Conservation (phyloP, 2,888 invertebrate species). For the Aethes cnicana region DNA sequence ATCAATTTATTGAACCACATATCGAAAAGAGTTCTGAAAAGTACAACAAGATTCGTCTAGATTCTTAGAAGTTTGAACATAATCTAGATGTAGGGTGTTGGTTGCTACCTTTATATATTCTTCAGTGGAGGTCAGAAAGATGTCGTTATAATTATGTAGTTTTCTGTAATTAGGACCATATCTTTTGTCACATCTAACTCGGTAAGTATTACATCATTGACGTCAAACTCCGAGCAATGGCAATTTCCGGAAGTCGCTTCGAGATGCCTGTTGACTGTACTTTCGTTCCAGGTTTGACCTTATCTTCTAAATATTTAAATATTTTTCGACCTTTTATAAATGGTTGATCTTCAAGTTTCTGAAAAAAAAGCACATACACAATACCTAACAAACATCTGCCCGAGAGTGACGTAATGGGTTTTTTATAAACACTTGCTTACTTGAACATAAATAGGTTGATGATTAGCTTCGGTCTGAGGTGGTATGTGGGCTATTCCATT, state of each 20-base stretch:
- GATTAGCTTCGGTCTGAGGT: slow-evolving; percentile 33
- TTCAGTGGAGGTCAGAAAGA: slow-evolving; percentile 3
- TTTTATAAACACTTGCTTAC: slow-evolving; percentile 65
- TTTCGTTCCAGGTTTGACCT: not conserved
- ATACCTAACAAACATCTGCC: too few species aligned
- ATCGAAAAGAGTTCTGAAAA: not conserved
- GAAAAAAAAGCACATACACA: slow-evolving; percentile 32
- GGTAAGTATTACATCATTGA: not conserved
- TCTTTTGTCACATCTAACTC: not conserved
- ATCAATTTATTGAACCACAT: not conserved
- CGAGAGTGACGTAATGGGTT: too few species aligned
- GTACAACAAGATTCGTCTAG: not conserved
- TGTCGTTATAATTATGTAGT: slow-evolving; percentile 19
- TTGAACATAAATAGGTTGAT: slow-evolving; percentile 61
- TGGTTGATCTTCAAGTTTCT: slow-evolving; percentile 53
- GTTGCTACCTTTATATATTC: slow-evolving; percentile 19
- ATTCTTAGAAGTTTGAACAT: not conserved
- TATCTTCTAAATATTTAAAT: slow-evolving; percentile 13
- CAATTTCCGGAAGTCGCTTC: not conserved
- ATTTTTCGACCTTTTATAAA: slow-evolving; percentile 28
- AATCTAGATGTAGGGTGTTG: slow-evolving; percentile 1
- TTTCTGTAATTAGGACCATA: slow-evolving; percentile 1
- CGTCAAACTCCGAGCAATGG: not conserved
- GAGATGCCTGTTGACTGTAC: not conserved
- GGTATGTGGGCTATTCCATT: slow-evolving; percentile 30